These are phyloP conservation scores for Chaetodon auriga DNA, from an alignment of 2,113 vertebrate species.

Conservation along the genomic window DNA sequence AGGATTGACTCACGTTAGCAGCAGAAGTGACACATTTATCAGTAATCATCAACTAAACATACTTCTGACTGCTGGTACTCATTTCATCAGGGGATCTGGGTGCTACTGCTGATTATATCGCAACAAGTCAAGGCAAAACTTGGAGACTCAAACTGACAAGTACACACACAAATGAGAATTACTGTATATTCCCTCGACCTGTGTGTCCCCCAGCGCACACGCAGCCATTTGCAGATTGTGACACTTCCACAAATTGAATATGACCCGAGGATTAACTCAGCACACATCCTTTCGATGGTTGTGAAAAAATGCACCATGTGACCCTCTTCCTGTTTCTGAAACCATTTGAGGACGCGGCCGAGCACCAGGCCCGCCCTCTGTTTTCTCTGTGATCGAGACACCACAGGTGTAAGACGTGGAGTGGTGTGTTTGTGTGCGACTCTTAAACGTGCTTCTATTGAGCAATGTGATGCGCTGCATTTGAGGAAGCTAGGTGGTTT, in stretches of 20 bases:
- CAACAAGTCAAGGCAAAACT: not conserved
- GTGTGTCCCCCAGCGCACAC: not conserved
- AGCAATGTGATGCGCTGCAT: not conserved
- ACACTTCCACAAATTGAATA: not conserved
- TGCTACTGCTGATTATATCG: not conserved
- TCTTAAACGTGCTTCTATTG: constrained; percentile 26
- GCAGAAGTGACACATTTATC: not conserved
- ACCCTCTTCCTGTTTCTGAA: constrained; percentile 5
- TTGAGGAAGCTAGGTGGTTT: constrained; percentile 64
- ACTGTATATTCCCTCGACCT: not conserved
- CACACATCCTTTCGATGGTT: not conserved
- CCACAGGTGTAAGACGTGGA: not conserved
- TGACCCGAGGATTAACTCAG: not conserved
- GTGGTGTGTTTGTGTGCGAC: not conserved
- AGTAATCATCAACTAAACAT: not conserved
- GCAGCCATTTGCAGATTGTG: not conserved
- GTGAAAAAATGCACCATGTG: not conserved
- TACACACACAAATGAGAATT: not conserved
- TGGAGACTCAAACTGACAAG: not conserved
- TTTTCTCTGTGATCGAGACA: not conserved
- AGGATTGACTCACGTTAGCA: not conserved
- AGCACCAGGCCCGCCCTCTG: not conserved
- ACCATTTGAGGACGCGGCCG: constrained; percentile 15
- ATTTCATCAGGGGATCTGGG: not conserved
- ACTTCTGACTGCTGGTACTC: not conserved